Evolutionary conservation across 2,888 invertebrate genomes (phyloP), one percentile per base, ranked within the genome.

Genomic region (Dasypogon diadema): DNA sequence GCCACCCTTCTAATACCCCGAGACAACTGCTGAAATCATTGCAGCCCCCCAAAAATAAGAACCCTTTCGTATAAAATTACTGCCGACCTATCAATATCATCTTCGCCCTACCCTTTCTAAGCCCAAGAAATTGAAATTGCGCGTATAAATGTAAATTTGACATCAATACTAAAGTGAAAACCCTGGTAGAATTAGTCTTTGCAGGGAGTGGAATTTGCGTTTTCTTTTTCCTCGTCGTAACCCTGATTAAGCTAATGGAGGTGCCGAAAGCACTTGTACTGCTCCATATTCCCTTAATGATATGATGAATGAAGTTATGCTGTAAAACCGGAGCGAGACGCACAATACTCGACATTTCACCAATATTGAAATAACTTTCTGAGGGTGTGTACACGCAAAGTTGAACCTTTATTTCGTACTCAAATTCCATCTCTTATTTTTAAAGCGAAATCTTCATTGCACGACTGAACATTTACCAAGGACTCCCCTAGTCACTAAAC

Each of bases 171-270:
- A 58, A n/a, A 26, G 34, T 10, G 1, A 1, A 58, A 18, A 26
- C 58, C 58, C 34, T 10, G 10, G n/a, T n/a, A n/a, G n/a, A n/a
- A n/a, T n/a, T n/a, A n/a, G n/a, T n/a, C n/a, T n/a, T n/a, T n/a
- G n/a, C n/a, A n/a, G 34, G 34, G 5, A 6, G 10, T 30, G 54
- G 70, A 30, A 70, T 30, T 70, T 21, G 24, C 34, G 16, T 30
- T 48, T 18, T 30, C 10, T 30, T 30, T 46, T 48, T 30, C 6
- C 24, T 51, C 54, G 22, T 21, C 34, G 16, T 12, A 51, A 51
- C 65, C n/a, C 51, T 70, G 70, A 70, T 70, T 70, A 70, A 24
- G 48, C 70, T 70, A 70, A 70, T 70, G 70, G 70, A 70, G 70
- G 24, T 70, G 48, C 30, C 48, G 51, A 37, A 34, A 55, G 72